Evolutionary conservation across 2,888 invertebrate species (phyloP).

Genomic region (Caenorhabditis drosophilae): DNA sequence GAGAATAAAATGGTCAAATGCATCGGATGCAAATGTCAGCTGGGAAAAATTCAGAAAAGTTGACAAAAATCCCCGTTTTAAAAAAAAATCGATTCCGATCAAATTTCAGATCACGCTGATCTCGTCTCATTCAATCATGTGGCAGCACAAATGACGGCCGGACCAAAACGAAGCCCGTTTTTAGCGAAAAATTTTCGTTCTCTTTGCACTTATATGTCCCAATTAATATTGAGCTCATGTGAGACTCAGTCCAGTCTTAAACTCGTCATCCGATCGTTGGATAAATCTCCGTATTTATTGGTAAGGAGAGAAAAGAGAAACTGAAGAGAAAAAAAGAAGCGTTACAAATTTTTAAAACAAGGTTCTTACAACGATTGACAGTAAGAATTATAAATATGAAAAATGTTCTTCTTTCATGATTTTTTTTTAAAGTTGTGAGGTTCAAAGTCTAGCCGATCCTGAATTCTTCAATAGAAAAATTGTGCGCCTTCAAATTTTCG

Average conservation of each 20-base stretch:
- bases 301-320: constrained; percentile 22
- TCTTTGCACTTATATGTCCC: constrained; percentile 55
- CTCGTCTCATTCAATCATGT: constrained; percentile 28
- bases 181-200: constrained; percentile 25
- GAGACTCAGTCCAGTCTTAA: constrained; percentile 59
- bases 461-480: too few relatives aligned
- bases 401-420: too few relatives aligned
- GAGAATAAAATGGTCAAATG: constrained; percentile 33
- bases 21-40: constrained; percentile 37
- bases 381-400: too few relatives aligned
- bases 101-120: constrained; percentile 30
- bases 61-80: constrained; percentile 2
- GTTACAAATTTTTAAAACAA: too few relatives aligned
- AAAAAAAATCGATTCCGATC: neutral
- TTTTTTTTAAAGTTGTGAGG: too few relatives aligned
- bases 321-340: too few relatives aligned
- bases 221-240: constrained; percentile 54
- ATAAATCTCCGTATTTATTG: constrained; percentile 48
- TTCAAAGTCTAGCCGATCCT: too few relatives aligned
- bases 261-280: constrained; percentile 54
- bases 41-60: constrained; percentile 41
- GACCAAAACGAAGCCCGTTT: constrained; percentile 15
- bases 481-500: too few relatives aligned
- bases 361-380: too few relatives aligned
- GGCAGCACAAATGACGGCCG: constrained; percentile 14